Evolutionary conservation across 2,888 invertebrate species (phyloP).

Genomic region (Clusia tigrina): DNA sequence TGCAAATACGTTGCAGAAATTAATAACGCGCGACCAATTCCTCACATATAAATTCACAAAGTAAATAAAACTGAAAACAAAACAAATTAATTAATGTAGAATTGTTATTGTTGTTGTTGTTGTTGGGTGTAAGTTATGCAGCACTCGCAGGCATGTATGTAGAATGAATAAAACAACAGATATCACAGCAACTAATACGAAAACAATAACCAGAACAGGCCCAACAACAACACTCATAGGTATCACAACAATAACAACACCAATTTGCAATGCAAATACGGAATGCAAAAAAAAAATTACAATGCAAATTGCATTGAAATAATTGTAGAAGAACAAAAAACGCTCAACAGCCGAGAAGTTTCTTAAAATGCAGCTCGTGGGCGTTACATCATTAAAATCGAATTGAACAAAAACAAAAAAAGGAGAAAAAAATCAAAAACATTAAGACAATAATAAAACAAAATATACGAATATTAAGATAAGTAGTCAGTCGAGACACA

Average conservation of each 20-base stretch:
- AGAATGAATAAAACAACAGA: not conserved
- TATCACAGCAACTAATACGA: not conserved
- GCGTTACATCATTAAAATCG: not conserved
- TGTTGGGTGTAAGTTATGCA: too few species aligned
- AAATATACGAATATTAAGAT: too few species aligned
- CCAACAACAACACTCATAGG: not conserved
- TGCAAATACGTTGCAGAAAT: too few species aligned
- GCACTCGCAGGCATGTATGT: too few species aligned
- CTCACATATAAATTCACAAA: constrained; percentile 13
- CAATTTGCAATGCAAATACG: constrained; percentile 5
- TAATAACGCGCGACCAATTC: constrained; percentile 24
- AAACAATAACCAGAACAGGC: constrained; percentile 6
- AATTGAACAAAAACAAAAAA: constrained; percentile 4
- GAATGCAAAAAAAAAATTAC: not conserved
- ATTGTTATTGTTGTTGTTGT: too few species aligned
- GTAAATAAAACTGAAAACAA: not conserved
- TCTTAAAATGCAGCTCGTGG: not conserved
- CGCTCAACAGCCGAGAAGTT: not conserved
- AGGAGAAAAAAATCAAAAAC: not conserved
- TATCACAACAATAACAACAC: not conserved
- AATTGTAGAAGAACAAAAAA: not conserved
- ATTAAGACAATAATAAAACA: too few species aligned
- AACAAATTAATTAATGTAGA: too few species aligned
- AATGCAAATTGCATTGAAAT: not conserved
- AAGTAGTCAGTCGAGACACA: too few species aligned